Base-by-base conservation (phyloP, 2,113 vertebrate species). In the Mellivora capensis region DNA sequence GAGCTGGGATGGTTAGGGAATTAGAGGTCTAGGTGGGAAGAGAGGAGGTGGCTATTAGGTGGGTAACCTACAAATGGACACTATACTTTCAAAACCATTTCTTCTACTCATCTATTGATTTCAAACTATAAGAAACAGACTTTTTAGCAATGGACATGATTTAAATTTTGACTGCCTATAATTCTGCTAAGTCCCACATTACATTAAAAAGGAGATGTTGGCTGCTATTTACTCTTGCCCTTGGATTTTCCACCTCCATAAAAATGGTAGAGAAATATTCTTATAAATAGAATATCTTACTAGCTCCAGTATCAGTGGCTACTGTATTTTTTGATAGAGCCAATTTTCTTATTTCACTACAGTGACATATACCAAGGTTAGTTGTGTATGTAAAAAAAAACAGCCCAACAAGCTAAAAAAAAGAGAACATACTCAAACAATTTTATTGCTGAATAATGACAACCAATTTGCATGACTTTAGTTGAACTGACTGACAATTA, bases 311-410 rank as follows among this genome's bases (percentile, higher is more conserved):
- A 82, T 42, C 83, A 8, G 21, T 67, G 37, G 3, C 79, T 76
- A 37, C 47, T 87, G 3, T 54, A 42, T 84, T 71, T 80, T 83
- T 84, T 86, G 12, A 81, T 39, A 86, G 11, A 94, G n/a, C 52
- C 57, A 13, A 90, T 69, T 95, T 96, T 93, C 42, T 39, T 90
- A 21, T 81, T 96, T 90, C n/a, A 52, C 31, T 85, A 87, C 31
- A 76, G 4, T 31, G 34, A 49, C 31, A 80, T 76, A 31, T 64
- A 76, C 79, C 74, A 94, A 79, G 25, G 17, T 85, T 88, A 74
- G 25, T 86, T 42, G 20, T 13, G 31, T 52, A 94, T 49, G 72
- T 27, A 62, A 29, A 86, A 64, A 82, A 77, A 88, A 34, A 62
- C 44, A 90, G 47, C 21, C 54, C 57, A 81, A 49, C 13, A 34